Conservation (phyloP, 2,113 vertebrate species). For the Copsychus sechellarum region DNA sequence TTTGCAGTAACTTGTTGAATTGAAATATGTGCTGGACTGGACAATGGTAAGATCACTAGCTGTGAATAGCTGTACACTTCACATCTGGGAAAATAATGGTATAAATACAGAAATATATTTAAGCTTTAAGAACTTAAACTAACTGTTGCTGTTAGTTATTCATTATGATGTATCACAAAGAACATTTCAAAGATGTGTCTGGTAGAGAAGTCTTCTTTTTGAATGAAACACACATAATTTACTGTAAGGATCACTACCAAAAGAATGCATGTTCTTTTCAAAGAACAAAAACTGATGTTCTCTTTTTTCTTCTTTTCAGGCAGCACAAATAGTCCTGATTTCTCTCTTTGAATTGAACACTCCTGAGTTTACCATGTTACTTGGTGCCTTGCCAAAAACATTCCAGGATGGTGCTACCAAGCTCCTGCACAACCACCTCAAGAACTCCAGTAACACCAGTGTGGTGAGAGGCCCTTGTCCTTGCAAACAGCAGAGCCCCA, state of each 20-base stretch:
- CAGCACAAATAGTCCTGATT: conserved; percentile 96
- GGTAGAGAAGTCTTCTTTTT: neutral
- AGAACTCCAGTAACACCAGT: conserved; percentile 93
- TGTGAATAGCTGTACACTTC: neutral
- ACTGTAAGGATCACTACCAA: neutral
- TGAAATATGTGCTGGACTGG: neutral
- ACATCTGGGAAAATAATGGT: neutral
- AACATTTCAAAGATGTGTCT: neutral
- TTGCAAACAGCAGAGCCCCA: neutral
- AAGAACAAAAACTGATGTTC: neutral
- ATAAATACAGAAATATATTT: neutral
- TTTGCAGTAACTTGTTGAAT: neutral
- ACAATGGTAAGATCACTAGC: neutral
- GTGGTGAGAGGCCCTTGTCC: conserved; percentile 77
- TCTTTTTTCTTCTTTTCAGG: conserved; percentile 72
- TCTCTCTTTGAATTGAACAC: conserved; percentile 97
- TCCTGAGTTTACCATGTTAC: conserved; percentile 98
- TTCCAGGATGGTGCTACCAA: conserved; percentile 99
- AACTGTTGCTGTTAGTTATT: neutral
- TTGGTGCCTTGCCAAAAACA: conserved; percentile 97
- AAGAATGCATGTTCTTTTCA: neutral
- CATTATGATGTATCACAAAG: neutral
- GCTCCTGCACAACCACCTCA: conserved; percentile 96
- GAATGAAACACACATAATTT: neutral
- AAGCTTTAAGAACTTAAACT: neutral